Conservation (phyloP, 2,113 vertebrate species). For the Semicossyphus pulcher region DNA sequence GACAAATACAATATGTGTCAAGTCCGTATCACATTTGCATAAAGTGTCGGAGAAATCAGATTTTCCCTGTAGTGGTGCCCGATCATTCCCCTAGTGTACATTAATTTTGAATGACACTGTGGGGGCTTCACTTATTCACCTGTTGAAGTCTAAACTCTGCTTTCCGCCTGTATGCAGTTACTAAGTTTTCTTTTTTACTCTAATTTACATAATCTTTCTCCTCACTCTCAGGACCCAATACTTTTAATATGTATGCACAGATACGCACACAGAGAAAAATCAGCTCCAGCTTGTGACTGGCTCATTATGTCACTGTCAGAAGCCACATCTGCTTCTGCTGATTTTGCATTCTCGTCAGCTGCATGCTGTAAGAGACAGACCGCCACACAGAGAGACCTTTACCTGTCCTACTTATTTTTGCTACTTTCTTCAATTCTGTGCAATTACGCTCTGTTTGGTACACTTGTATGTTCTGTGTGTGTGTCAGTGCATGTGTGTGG, state of each 20-base stretch:
- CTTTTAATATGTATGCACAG: conserved; percentile 36
- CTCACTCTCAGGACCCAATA: conserved; percentile 5
- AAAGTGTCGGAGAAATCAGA: background rate
- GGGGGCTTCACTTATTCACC: background rate
- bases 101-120: background rate
- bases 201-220: conserved; percentile 25
- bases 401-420: background rate
- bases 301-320: conserved; percentile 43
- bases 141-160: conserved; percentile 19
- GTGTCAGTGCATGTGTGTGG: background rate
- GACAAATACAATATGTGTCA: background rate
- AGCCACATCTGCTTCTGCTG: conserved; percentile 25
- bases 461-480: background rate
- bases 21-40: background rate
- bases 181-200: conserved; percentile 11
- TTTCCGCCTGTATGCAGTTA: conserved; percentile 23
- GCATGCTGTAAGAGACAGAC: background rate
- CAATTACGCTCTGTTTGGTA: conserved; percentile 24
- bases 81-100: background rate
- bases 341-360: conserved; percentile 24
- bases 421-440: background rate
- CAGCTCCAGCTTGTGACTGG: conserved; percentile 10
- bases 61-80: background rate
- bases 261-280: conserved; percentile 1
- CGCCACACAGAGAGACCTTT: background rate